Evolutionary conservation across 2,888 invertebrate genomes (phyloP).

Genomic region (Anarsia innoxiella): DNA sequence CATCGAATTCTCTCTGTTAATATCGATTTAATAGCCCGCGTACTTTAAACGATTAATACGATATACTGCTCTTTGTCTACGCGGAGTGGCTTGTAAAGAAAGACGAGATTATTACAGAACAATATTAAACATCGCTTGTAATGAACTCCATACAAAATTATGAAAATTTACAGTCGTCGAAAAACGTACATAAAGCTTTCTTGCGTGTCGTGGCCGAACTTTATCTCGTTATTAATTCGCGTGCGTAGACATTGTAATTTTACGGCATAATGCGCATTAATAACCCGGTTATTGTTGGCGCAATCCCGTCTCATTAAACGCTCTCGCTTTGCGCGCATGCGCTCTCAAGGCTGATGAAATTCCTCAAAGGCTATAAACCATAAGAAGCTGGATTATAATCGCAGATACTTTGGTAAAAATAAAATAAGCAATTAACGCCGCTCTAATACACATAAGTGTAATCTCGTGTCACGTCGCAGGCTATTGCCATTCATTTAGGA

Average conservation of each 20-base stretch:
- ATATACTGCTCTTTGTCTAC: conserved; percentile 44
- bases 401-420: conserved; percentile 35
- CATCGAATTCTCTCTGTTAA: conserved; percentile 62
- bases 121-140: conserved; percentile 26
- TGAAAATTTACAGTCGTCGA: conserved; percentile 17
- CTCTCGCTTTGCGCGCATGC: conserved; percentile 18
- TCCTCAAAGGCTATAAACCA: conserved; percentile 39
- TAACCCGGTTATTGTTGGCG: conserved; percentile 33
- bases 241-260: conserved; percentile 46
- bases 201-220: conserved; percentile 17
- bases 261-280: conserved; percentile 40
- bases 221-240: conserved; percentile 37
- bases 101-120: conserved; percentile 37
- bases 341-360: conserved; percentile 39
- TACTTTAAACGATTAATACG: conserved; percentile 56
- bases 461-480: conserved; percentile 38
- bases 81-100: conserved; percentile 16
- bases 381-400: conserved; percentile 29
- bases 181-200: conserved; percentile 28
- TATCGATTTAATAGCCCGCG: conserved; percentile 62
- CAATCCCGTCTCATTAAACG: conserved; percentile 32
- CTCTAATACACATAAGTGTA: conserved; percentile 37
- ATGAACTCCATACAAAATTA: conserved; percentile 27
- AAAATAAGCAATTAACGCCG: conserved; percentile 39
- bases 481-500: conserved; percentile 36